Evolutionary conservation across 1,140 invertebrate genomes (phyloP).

Genomic region (Lasioglossum baleicum): DNA sequence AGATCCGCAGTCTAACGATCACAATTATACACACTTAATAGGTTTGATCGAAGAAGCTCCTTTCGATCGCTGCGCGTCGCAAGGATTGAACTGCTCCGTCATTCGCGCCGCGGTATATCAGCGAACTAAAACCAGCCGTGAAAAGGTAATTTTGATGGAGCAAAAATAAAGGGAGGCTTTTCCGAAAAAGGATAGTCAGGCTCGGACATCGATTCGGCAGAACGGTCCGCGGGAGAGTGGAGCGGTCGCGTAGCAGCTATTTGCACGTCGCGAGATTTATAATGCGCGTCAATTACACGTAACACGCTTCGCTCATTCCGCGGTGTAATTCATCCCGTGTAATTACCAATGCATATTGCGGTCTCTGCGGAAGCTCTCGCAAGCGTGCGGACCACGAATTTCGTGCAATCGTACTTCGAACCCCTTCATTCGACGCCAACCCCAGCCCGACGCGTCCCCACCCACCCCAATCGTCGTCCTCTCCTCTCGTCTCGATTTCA

Average conservation of each 20-base stretch:
- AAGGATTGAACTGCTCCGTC: too few species aligned
- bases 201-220: neutral
- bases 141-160: neutral
- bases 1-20: too few species aligned
- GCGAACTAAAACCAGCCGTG: too few species aligned
- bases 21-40: too few species aligned
- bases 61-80: too few species aligned
- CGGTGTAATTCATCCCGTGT: conserved; percentile 74
- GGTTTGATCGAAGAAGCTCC: too few species aligned
- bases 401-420: conserved; percentile 56
- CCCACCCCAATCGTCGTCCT: conserved; percentile 6
- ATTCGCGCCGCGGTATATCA: too few species aligned
- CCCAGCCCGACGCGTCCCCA: too few species aligned
- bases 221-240: neutral
- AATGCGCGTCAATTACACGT: conserved; percentile 75
- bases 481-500: conserved; percentile 71
- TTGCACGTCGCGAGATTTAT: conserved; percentile 75
- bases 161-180: neutral
- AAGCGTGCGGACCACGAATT: conserved; percentile 69
- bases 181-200: neutral
- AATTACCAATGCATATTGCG: conserved; percentile 76
- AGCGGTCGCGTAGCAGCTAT: conserved; percentile 50
- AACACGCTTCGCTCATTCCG: conserved; percentile 74
- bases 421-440: conserved; percentile 10
- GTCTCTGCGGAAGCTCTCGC: conserved; percentile 67